These are phyloP conservation scores for Blastomussa wellsi DNA, from an alignment of 92 coral and sea anemone genomes.

Conservation along the genomic window DNA sequence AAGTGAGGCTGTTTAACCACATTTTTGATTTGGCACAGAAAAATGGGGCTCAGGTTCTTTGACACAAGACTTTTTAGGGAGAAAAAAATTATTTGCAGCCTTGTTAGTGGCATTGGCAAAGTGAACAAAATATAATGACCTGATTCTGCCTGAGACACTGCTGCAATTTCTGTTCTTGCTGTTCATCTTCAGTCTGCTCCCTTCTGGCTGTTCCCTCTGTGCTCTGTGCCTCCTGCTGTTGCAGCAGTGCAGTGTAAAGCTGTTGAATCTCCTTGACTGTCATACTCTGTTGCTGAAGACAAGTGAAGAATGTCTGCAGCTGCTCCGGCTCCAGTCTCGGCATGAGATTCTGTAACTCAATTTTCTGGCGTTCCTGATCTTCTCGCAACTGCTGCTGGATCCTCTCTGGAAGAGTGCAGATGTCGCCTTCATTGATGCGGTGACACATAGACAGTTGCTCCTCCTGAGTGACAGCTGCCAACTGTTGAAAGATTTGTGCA, in stretches of 20 bases:
- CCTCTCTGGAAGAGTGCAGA: constrained; percentile 46
- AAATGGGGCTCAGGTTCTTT: no score
- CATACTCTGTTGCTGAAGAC: constrained; percentile 43
- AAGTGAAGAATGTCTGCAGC: constrained; percentile 49
- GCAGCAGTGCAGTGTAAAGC: constrained; percentile 48
- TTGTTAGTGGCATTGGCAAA: background rate
- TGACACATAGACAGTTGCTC: constrained; percentile 32
- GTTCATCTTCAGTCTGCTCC: constrained; percentile 32
- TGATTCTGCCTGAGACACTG: constrained; percentile 53
- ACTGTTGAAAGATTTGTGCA: constrained; percentile 50
- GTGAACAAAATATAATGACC: constrained; percentile 29
- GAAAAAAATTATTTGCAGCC: no score
- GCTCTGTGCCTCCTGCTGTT: constrained; percentile 43
- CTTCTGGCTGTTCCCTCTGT: constrained; percentile 26
- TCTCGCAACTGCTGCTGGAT: constrained; percentile 55
- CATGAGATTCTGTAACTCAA: constrained; percentile 31
- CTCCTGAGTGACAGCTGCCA: constrained; percentile 46
- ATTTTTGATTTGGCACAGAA: no score
- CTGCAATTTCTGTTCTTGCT: constrained; percentile 46
- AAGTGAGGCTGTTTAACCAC: no score
- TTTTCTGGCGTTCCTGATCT: constrained; percentile 45
- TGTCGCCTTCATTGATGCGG: constrained; percentile 32
- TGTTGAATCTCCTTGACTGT: constrained; percentile 56
- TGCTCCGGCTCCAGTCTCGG: constrained; percentile 59
- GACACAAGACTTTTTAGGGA: no score